Base-by-base conservation (phyloP, 2,797 vertebrate genomes). In the Chiropotes sagulatus region DNA sequence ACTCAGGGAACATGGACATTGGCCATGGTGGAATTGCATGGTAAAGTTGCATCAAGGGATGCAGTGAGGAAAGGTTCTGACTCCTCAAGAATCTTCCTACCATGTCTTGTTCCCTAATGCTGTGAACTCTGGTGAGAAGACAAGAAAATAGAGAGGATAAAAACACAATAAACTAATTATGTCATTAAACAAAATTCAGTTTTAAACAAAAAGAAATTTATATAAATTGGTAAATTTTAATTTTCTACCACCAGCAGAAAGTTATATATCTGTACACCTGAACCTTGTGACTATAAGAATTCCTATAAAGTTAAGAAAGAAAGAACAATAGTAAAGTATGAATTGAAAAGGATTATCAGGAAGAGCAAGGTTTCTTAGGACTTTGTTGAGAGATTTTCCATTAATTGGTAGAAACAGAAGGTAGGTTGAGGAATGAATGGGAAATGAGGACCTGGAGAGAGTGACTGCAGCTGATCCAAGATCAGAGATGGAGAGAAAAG, bases 341-440 rank as follows among this genome's bases (percentile, higher is more conserved):
- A 11, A 36, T 0, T 48, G 64, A 9, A 30, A 70, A 19, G 52
- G 41, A 67, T 22, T 2, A n/a, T 82, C 57, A 58, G 54, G 58
- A 85, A 54, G 11, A 82, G 3, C 17, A 10, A 28, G 24, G 10
- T 19, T 12, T 57, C 57, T 57, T 64, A 48, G 9, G 33, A 67
- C 26, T 33, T 46, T 7, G 4, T 80, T 24, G 20, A 48, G 7
- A 89, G 5, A 46, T 58, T 80, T 46, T 39, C 41, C 76, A 7
- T 0, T 0, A 84, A 5, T 15, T n/a, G 1, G 6, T 39, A 19
- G 20, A 20, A 48, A 15, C 0, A 30, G 57, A 61, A 2, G n/a
- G 5, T n/a, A 19, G 20, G 22, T 1, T 88, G 22, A 22, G 15
- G 30, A 61, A 10, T 33, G 20, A 76, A 22, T 28, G 61, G 76